Conservation (phyloP, 2,797 vertebrate species). For the Pantherophis alleghaniensis region DNA sequence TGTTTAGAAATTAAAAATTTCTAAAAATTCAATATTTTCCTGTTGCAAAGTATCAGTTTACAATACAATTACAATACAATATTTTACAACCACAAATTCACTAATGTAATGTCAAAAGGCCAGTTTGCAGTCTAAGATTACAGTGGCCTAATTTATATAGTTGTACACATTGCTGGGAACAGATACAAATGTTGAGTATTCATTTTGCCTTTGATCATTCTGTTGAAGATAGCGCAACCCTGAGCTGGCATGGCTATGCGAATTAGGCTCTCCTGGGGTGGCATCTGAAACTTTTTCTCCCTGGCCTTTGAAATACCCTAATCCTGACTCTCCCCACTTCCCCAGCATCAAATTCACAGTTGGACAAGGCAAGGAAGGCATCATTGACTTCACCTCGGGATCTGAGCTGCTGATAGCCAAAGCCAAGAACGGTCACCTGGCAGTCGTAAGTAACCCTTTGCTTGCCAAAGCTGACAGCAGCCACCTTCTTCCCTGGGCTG, state of each 20-base stretch:
- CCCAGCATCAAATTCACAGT: conserved; percentile 89
- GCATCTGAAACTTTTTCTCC: background rate
- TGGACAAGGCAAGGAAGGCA: conserved; percentile 90
- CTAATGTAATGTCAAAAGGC: background rate
- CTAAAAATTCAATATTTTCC: background rate
- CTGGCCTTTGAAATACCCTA: background rate
- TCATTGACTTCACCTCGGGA: conserved; percentile 93
- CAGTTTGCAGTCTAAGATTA: background rate
- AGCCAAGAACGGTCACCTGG: conserved; percentile 94
- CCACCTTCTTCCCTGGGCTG: background rate
- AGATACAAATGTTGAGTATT: background rate
- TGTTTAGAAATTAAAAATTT: background rate
- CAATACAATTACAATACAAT: background rate
- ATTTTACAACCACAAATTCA: background rate
- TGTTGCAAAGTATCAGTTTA: background rate
- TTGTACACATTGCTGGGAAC: background rate
- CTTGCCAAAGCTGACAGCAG: background rate
- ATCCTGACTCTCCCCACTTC: background rate
- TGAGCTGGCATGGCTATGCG: background rate
- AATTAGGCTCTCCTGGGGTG: background rate
- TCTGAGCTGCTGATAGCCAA: conserved; percentile 93
- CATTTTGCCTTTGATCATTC: background rate
- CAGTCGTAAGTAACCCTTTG: conserved; percentile 84
- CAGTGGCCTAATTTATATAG: background rate
- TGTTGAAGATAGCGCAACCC: background rate